Evolutionary conservation across 2,888 invertebrate genomes (phyloP).

Genomic region (Listrodromus nycthemerus): DNA sequence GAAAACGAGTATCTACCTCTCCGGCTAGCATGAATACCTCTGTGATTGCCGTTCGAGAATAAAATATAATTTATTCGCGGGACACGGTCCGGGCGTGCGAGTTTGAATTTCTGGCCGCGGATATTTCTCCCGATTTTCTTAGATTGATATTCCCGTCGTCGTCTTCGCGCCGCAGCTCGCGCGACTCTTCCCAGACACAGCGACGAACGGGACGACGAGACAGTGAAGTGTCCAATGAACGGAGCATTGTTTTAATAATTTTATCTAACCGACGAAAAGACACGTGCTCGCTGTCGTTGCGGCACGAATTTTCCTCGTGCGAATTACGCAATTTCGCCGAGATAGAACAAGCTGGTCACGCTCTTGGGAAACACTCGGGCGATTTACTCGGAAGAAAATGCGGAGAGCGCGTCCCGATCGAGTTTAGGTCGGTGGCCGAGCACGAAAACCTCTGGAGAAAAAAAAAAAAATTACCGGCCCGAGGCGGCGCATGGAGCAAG

Average conservation of each 20-base stretch:
- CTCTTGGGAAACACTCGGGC: conserved; percentile 6
- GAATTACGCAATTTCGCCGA: not conserved
- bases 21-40: conserved; percentile 77
- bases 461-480: conserved; percentile 17
- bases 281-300: conserved; percentile 47
- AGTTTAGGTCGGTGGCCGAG: conserved; percentile 39
- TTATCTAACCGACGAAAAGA: conserved; percentile 67
- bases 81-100: conserved; percentile 68
- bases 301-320: conserved; percentile 23
- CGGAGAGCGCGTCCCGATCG: conserved; percentile 48
- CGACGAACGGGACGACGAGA: conserved; percentile 34
- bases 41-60: conserved; percentile 81
- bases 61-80: conserved; percentile 81
- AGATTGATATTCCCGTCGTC: conserved; percentile 74
- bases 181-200: not conserved
- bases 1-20: conserved; percentile 52
- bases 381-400: conserved; percentile 37
- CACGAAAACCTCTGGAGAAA: conserved; percentile 22
- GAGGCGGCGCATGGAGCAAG: conserved; percentile 53
- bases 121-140: conserved; percentile 65
- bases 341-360: not conserved
- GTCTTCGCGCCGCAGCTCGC: conserved; percentile 22
- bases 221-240: conserved; percentile 73
- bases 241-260: conserved; percentile 81
- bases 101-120: conserved; percentile 35